Evolutionary conservation across 2,888 invertebrate genomes (phyloP).

Genomic region (Tachina fera): DNA sequence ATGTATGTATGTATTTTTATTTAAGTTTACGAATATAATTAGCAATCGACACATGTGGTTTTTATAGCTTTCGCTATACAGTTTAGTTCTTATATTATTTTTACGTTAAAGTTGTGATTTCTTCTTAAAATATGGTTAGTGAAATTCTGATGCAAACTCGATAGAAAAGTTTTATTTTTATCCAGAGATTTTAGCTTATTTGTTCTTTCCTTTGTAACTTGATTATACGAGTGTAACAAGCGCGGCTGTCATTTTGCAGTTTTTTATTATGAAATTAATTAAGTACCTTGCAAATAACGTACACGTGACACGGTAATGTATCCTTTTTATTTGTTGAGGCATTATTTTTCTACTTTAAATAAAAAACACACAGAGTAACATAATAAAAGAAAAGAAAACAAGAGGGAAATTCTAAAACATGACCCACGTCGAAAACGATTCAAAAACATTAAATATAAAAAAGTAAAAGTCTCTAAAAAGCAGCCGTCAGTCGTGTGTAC

Average conservation of each 20-base stretch:
- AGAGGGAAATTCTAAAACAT: conserved; percentile 12
- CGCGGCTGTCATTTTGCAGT: conserved; percentile 57
- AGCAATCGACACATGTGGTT: no score
- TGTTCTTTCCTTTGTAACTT: conserved; percentile 27
- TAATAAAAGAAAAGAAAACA: conserved; percentile 3
- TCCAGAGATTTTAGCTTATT: background rate
- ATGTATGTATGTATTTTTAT: no score
- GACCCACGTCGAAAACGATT: conserved; percentile 38
- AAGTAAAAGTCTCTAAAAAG: conserved; percentile 19
- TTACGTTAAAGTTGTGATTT: no score
- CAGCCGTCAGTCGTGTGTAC: background rate
- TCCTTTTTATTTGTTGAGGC: conserved; percentile 78
- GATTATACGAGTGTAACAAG: conserved; percentile 77
- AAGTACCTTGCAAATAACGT: conserved; percentile 80
- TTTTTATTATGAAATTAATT: conserved; percentile 82
- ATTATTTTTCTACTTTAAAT: conserved; percentile 71
- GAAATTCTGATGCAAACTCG: conserved; percentile 26
- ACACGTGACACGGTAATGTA: conserved; percentile 83
- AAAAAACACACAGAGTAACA: conserved; percentile 52
- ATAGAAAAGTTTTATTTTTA: conserved; percentile 23
- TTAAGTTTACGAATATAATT: no score
- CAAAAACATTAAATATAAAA: conserved; percentile 41
- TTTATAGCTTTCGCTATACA: no score
- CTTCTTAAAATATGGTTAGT: no score
- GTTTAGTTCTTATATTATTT: no score